Conservation (phyloP, 2,113 vertebrate genomes). For the Puntigrus tetrazona region DNA sequence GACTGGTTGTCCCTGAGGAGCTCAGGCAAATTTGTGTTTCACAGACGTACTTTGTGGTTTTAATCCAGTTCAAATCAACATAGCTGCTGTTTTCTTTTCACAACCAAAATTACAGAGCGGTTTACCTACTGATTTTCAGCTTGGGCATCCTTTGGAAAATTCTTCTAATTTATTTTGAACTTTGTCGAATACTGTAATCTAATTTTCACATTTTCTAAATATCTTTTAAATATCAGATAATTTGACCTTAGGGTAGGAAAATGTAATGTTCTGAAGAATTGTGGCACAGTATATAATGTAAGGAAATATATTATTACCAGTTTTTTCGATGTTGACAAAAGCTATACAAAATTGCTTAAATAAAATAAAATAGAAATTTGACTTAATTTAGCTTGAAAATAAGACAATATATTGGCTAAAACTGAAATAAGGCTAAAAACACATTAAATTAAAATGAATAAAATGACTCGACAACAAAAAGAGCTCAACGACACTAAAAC, state of each 20-base stretch:
- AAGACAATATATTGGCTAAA: neutral
- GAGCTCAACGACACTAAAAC: neutral
- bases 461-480: no score
- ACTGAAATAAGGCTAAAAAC: neutral
- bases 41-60: neutral
- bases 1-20: neutral
- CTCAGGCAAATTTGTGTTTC: neutral
- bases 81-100: neutral
- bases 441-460: neutral
- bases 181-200: neutral
- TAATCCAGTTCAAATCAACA: neutral
- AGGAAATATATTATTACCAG: neutral
- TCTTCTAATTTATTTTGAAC: neutral
- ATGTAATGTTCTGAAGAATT: no score
- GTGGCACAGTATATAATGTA: neutral
- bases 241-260: no score
- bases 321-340: neutral
- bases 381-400: neutral
- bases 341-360: neutral
- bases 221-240: neutral
- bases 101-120: neutral
- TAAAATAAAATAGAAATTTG: neutral
- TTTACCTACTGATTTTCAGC: neutral
- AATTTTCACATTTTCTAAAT: neutral
- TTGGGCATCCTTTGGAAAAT: neutral